These are phyloP conservation scores for Etia nguti DNA, from an alignment of 2,113 vertebrate genomes.

Conservation along the genomic window DNA sequence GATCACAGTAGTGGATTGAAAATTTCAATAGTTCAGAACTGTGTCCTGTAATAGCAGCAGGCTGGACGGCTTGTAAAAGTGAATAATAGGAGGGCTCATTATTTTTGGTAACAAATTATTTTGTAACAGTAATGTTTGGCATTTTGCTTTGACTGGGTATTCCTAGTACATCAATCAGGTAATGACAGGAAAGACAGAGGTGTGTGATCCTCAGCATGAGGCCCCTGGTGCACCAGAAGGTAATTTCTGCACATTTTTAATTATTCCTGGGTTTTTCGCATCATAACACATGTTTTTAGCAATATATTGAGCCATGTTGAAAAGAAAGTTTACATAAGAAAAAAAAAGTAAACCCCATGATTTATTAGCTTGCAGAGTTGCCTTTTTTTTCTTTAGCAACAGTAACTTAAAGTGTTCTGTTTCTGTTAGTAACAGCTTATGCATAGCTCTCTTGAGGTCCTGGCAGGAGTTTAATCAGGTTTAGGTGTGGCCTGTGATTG, in stretches of 20 bases:
- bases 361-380: not conserved
- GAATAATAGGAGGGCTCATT: not conserved
- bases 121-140: not conserved
- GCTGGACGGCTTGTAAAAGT: not conserved
- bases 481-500: not conserved
- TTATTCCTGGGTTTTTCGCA: not conserved
- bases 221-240: not conserved
- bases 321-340: not conserved
- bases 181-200: not conserved
- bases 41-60: not conserved
- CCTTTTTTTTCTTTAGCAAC: not conserved
- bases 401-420: not conserved
- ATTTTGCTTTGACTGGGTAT: not conserved
- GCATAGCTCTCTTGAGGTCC: not conserved
- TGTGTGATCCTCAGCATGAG: not conserved
- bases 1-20: not conserved
- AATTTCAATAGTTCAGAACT: not conserved
- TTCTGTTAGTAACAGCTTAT: not conserved
- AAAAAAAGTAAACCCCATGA: not conserved
- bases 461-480: not conserved
- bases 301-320: not conserved
- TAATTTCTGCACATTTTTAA: not conserved
- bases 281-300: not conserved
- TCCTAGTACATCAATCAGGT: not conserved
- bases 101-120: not conserved